Evolutionary conservation across 2,888 invertebrate species (phyloP).

Genomic region (Orthosia cruda): DNA sequence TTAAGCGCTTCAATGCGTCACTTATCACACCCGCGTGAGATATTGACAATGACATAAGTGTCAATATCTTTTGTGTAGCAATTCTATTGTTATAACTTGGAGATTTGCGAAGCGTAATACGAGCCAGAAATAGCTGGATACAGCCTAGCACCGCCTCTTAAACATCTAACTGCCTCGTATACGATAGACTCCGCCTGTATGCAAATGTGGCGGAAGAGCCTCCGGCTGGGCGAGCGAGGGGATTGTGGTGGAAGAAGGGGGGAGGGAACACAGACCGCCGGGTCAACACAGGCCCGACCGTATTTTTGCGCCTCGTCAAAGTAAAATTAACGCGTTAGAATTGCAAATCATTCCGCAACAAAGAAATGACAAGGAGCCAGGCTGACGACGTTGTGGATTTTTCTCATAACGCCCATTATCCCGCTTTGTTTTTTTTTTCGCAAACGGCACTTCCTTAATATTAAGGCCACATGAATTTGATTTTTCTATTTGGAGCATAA

Average conservation of each 20-base stretch:
- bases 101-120: conserved; percentile 42
- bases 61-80: conserved; percentile 37
- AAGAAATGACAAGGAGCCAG: conserved; percentile 87
- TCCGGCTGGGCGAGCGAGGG: conserved; percentile 74
- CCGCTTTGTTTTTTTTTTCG: conserved; percentile 78
- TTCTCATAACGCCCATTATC: conserved; percentile 87
- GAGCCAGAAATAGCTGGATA: conserved; percentile 62
- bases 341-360: conserved; percentile 90
- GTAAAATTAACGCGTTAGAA: conserved; percentile 91
- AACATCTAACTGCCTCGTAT: conserved; percentile 81
- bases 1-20: conserved; percentile 34
- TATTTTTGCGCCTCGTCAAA: conserved; percentile 90
- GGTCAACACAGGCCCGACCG: conserved; percentile 82
- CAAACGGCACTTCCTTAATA: conserved; percentile 74
- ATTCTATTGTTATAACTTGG: conserved; percentile 45
- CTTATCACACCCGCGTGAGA: conserved; percentile 28
- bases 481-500: conserved; percentile 77
- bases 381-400: conserved; percentile 84
- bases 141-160: conserved; percentile 79
- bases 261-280: conserved; percentile 67
- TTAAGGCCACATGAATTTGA: conserved; percentile 79
- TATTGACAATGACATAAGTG: conserved; percentile 52
- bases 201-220: conserved; percentile 87
- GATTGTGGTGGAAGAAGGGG: conserved; percentile 55
- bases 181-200: conserved; percentile 88